phyloP scores from a whole-genome alignment of 2,113 vertebrate genomes.

The Mellivora capensis region DNA sequence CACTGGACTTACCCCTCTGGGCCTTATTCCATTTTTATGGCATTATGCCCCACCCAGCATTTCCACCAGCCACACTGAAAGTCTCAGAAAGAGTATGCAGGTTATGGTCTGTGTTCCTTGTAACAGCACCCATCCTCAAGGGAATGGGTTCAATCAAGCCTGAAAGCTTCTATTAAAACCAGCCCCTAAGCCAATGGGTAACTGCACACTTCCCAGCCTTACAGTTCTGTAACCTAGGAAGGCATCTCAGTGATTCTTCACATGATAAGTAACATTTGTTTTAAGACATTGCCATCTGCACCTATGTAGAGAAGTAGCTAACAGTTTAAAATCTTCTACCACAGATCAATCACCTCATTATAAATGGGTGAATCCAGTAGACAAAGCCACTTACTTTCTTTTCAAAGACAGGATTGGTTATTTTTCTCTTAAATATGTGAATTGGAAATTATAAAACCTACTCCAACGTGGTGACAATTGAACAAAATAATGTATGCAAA shows the following conservation, averaged over 20 bases:
- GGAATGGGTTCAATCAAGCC: background rate
- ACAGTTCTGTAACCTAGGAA: background rate
- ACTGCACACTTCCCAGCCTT: background rate
- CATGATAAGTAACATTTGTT: background rate
- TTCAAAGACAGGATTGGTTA: background rate
- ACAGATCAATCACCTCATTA: background rate
- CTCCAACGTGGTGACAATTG: background rate
- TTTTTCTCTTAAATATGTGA: slow-evolving; percentile 13
- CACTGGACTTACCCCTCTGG: background rate
- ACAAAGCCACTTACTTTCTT: background rate
- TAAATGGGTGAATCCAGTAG: background rate
- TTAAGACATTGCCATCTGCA: background rate
- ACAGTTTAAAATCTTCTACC: background rate
- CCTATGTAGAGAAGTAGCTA: background rate
- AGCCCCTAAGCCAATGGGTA: background rate
- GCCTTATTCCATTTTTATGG: background rate
- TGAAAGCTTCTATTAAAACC: background rate
- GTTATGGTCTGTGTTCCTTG: background rate
- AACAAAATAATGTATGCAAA: background rate
- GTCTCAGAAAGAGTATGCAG: rapidly evolving
- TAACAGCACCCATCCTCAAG: background rate
- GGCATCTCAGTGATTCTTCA: background rate
- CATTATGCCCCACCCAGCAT: rapidly evolving
- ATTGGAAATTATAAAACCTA: background rate
- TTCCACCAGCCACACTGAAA: background rate